Evolutionary conservation across 2,888 invertebrate species (phyloP).

Genomic region (Acrocyrtus sp.): DNA sequence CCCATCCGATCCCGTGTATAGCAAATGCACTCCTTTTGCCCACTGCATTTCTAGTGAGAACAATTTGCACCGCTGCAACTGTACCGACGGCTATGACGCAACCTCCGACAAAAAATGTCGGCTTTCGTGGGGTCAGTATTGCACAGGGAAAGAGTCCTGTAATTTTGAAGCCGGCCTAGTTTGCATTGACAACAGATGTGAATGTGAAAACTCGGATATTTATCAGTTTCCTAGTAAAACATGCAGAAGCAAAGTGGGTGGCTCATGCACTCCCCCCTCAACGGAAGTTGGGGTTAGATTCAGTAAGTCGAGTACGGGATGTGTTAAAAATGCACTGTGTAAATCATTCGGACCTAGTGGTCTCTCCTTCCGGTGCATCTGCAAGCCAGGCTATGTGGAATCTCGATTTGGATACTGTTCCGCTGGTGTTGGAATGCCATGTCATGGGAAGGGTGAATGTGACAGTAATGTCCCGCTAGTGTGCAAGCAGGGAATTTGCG

Average conservation of each 20-base stretch:
- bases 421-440: conserved; percentile 39
- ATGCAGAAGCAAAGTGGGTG: conserved; percentile 46
- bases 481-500: conserved; percentile 50
- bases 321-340: conserved; percentile 46
- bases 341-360: conserved; percentile 39
- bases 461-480: conserved; percentile 42
- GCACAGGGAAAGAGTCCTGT: conserved; percentile 41
- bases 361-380: conserved; percentile 42
- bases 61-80: conserved; percentile 42
- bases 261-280: conserved; percentile 33
- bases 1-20: conserved; percentile 44
- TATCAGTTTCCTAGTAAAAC: conserved; percentile 35
- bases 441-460: conserved; percentile 48
- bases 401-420: conserved; percentile 32
- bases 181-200: conserved; percentile 50
- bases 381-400: conserved; percentile 45
- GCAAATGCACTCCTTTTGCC: conserved; percentile 39
- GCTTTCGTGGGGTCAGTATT: conserved; percentile 41
- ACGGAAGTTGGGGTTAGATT: conserved; percentile 35
- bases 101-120: conserved; percentile 44
- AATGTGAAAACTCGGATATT: conserved; percentile 48
- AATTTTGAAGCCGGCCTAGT: conserved; percentile 38
- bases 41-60: conserved; percentile 38
- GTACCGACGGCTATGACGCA: conserved; percentile 26
- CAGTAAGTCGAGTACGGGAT: conserved; percentile 32